These are phyloP conservation scores for Ptilorrhoa leucosticta DNA, from an alignment of 2,113 vertebrate genomes.

Conservation along the genomic window DNA sequence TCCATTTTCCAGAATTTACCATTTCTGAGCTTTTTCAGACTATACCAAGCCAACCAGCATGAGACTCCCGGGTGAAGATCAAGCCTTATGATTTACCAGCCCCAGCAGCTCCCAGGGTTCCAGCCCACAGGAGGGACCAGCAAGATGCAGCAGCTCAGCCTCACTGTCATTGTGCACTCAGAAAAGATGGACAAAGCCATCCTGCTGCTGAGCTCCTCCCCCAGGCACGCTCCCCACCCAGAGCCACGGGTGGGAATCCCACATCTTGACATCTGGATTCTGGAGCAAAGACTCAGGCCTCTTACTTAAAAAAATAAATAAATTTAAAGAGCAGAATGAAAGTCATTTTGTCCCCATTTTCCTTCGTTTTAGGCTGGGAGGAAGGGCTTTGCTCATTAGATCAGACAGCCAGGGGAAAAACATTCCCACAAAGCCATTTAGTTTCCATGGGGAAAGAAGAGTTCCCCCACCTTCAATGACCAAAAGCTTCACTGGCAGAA, in stretches of 20 bases:
- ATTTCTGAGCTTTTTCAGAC: background rate
- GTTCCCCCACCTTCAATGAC: background rate
- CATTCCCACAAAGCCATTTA: background rate
- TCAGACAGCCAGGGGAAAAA: background rate
- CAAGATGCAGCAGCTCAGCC: background rate
- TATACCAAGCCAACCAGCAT: background rate
- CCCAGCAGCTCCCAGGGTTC: background rate
- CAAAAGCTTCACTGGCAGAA: background rate
- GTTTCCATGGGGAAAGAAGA: background rate
- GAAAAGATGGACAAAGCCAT: background rate
- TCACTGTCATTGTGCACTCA: fast-evolving
- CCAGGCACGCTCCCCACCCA: background rate
- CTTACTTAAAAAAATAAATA: background rate
- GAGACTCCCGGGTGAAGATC: background rate
- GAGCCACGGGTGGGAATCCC: background rate
- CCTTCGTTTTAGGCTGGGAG: background rate
- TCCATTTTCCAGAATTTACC: background rate
- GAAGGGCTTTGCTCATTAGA: background rate
- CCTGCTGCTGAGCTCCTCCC: background rate
- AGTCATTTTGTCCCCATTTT: background rate
- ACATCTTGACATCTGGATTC: background rate
- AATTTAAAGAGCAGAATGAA: background rate
- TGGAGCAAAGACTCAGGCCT: background rate
- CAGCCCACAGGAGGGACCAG: background rate
- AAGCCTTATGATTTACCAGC: background rate